Evolutionary conservation across 2,113 vertebrate species (phyloP).

Genomic region (Sula dactylatra): DNA sequence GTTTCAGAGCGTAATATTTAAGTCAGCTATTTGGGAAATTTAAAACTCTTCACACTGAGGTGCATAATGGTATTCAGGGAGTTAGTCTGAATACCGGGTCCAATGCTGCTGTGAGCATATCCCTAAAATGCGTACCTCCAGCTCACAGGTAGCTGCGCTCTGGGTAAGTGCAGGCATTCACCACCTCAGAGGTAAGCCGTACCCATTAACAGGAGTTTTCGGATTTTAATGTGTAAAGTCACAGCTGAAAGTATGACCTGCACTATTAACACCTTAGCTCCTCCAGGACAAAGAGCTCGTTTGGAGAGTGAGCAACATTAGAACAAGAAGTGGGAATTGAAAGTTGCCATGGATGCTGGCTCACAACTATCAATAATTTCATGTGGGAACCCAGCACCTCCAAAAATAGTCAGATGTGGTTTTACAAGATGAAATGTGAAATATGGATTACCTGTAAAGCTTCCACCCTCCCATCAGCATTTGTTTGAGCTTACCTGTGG

Average conservation of each 20-base stretch:
- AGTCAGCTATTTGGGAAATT: not conserved
- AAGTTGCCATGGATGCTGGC: not conserved
- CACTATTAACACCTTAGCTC: not conserved
- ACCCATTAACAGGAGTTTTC: not conserved
- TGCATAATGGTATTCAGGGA: not conserved
- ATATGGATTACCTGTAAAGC: not conserved
- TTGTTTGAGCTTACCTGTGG: constrained; percentile 79
- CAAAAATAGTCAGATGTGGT: not conserved
- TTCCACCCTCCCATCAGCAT: not conserved
- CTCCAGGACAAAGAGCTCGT: not conserved
- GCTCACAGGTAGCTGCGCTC: not conserved
- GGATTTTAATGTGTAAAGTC: not conserved
- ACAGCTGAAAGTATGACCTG: not conserved
- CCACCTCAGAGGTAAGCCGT: not conserved
- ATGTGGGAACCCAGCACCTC: not conserved
- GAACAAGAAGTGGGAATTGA: not conserved
- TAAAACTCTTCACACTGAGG: not conserved
- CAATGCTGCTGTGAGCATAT: not conserved
- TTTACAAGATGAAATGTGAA: not conserved
- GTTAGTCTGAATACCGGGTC: not conserved
- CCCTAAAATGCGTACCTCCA: not conserved
- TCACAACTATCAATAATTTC: not conserved
- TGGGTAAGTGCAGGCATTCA: not conserved
- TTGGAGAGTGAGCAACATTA: not conserved
- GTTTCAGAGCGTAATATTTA: not conserved